phyloP scores from a whole-genome alignment of 2,797 vertebrate species.

The Tapera naevia region DNA sequence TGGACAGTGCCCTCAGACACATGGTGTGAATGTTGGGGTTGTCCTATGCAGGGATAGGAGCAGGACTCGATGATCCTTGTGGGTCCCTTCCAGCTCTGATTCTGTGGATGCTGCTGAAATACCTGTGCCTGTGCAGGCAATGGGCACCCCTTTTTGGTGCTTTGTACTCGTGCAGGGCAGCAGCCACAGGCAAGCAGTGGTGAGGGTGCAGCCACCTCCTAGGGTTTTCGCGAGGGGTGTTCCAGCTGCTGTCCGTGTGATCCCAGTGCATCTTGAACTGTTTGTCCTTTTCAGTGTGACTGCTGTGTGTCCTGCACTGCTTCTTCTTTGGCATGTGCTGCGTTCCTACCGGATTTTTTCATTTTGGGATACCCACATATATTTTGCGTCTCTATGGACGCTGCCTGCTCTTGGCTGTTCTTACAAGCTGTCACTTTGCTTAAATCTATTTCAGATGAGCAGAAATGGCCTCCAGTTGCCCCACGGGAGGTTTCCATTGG shows the following conservation, averaged over 20 bases:
- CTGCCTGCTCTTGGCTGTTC: not conserved
- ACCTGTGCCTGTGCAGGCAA: too few species aligned
- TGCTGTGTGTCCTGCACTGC: not conserved
- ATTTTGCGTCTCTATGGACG: fast-evolving
- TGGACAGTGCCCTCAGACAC: too few species aligned
- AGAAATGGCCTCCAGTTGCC: too few species aligned
- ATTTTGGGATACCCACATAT: fast-evolving
- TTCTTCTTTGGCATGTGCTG: fast-evolving
- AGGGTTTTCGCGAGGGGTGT: not conserved
- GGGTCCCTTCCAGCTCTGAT: too few species aligned
- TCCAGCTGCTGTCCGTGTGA: too few species aligned
- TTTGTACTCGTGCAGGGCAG: fast-evolving
- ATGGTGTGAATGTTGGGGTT: too few species aligned
- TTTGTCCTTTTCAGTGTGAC: fast-evolving
- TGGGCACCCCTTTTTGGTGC: not conserved
- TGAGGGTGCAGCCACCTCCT: not conserved
- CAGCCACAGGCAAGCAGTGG: fast-evolving
- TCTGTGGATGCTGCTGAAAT: too few species aligned
- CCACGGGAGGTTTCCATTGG: too few species aligned
- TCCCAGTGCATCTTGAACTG: fast-evolving
- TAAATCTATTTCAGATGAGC: too few species aligned
- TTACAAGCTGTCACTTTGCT: fast-evolving
- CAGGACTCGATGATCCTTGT: too few species aligned
- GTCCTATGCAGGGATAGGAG: too few species aligned
- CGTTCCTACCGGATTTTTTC: not conserved